Conservation (phyloP, 2,888 invertebrate species). For the Oeneis ivallda region DNA sequence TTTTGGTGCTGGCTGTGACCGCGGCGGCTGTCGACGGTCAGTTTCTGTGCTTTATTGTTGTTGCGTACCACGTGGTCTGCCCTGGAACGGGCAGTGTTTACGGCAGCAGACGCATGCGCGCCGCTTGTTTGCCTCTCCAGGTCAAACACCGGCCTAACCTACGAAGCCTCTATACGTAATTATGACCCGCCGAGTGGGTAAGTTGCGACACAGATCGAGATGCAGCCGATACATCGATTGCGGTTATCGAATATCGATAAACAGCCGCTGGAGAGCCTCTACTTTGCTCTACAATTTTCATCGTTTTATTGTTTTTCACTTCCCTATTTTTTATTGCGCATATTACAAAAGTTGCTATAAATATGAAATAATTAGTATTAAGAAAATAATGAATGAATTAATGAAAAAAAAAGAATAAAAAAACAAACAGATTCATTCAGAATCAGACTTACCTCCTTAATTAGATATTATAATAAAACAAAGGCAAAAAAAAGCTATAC, state of each 20-base stretch:
- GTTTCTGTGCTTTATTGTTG: conserved; percentile 56
- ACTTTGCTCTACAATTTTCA: conserved; percentile 1
- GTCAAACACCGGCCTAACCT: conserved; percentile 78
- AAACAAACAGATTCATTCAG: conserved; percentile 4
- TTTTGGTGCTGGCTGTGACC: conserved; percentile 81
- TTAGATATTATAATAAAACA: neutral
- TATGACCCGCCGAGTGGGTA: conserved; percentile 57
- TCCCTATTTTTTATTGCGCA: neutral
- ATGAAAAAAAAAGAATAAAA: no score
- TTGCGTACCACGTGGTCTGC: conserved; percentile 61
- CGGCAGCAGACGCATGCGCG: conserved; percentile 74
- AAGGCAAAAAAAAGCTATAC: conserved; percentile 31
- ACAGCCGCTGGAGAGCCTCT: neutral
- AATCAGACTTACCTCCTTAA: neutral
- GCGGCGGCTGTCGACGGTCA: conserved; percentile 75
- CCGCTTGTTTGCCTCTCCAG: conserved; percentile 71
- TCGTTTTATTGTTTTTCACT: conserved; percentile 6
- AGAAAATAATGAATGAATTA: neutral
- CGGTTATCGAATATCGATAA: conserved; percentile 39
- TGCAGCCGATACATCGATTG: conserved; percentile 45
- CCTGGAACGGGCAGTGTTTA: conserved; percentile 68
- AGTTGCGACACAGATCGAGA: conserved; percentile 54
- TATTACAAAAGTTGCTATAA: no score
- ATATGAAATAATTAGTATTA: no score
- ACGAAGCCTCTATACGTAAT: conserved; percentile 64